Conservation (phyloP, 2,888 invertebrate genomes). For the Ferdinandea cuprea region DNA sequence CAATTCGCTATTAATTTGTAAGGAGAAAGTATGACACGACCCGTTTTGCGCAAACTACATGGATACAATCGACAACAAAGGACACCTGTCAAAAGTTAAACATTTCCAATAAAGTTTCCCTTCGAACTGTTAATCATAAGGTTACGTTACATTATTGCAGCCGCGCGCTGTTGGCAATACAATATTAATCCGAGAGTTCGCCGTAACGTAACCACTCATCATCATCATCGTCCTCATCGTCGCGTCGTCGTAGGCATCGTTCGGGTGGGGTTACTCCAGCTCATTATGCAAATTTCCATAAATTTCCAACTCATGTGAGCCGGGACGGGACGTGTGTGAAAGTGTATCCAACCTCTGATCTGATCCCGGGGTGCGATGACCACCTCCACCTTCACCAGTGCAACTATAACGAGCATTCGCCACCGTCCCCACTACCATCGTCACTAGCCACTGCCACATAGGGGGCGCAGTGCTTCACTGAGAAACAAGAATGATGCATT, state of each 20-base stretch:
- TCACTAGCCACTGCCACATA: conserved; percentile 11
- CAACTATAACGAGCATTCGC: conserved; percentile 15
- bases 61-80: conserved; percentile 44
- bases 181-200: conserved; percentile 19
- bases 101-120: conserved; percentile 56
- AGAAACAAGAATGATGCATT: conserved; percentile 72
- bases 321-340: conserved; percentile 22
- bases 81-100: conserved; percentile 59
- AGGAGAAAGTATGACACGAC: conserved; percentile 54
- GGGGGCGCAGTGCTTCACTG: background rate
- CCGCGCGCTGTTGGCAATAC: conserved; percentile 35
- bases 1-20: conserved; percentile 40
- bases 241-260: too few species aligned
- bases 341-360: conserved; percentile 55
- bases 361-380: conserved; percentile 62
- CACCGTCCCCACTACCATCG: background rate
- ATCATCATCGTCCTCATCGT: conserved; percentile 24
- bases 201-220: conserved; percentile 43
- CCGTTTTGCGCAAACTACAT: background rate
- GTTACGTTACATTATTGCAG: conserved; percentile 56
- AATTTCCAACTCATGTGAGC: conserved; percentile 55
- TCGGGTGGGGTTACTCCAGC: conserved; percentile 29
- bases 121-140: conserved; percentile 61
- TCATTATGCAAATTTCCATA: conserved; percentile 67
- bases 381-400: conserved; percentile 46